Evolutionary conservation across 2,797 vertebrate species (phyloP), one percentile per base, ranked within the genome.

Genomic region (Chiloscyllium punctatum): DNA sequence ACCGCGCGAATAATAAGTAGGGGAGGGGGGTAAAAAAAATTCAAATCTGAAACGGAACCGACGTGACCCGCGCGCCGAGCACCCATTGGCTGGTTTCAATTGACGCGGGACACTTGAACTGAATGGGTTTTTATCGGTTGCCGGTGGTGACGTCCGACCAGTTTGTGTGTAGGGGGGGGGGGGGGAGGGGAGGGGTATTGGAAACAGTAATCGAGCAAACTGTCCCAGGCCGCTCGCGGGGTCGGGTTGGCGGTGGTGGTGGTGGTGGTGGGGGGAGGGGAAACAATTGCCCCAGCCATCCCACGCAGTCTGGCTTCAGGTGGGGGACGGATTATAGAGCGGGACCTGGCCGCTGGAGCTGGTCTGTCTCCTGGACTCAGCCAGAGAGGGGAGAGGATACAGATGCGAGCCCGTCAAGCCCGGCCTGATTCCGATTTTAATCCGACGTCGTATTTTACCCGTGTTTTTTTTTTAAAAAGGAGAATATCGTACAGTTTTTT

Each of bases 31-130:
- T 21, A 25, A 16, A 66, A 7, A 33, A 68, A 68, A 69, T 92
- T 92, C 90, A 69, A 92, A 92, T 92, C 90, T 0, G 21, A 37
- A 91, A 21, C 21, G 66, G 25, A n/a, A 13, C n/a, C 42, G 0
- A 96, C 97, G 98, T 97, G 96, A 37, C 0, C 1, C 0, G 57
- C 7, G 21, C 37, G 30, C 37, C 62, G 0, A 23, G 48, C 62
- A 96, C 53, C 96, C 97, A 99, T 99, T 99, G 99, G 99, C 2
- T 88, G 92, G 97, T 98, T 99, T 99, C 98, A 99, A 99, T 98
- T 98, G 98, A 99, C 99, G 99, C 99, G 99, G 98, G 99, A 98
- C 98, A 98, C 99, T 99, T 99, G 99, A 99, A 99, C 97, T 97
- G 98, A 97, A 96, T 96, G 97, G 48, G 30, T 23, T 92, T 77